Evolutionary conservation across 2,113 vertebrate genomes (phyloP), one percentile per base, ranked within the genome.

Genomic region (Platichthys flesus): DNA sequence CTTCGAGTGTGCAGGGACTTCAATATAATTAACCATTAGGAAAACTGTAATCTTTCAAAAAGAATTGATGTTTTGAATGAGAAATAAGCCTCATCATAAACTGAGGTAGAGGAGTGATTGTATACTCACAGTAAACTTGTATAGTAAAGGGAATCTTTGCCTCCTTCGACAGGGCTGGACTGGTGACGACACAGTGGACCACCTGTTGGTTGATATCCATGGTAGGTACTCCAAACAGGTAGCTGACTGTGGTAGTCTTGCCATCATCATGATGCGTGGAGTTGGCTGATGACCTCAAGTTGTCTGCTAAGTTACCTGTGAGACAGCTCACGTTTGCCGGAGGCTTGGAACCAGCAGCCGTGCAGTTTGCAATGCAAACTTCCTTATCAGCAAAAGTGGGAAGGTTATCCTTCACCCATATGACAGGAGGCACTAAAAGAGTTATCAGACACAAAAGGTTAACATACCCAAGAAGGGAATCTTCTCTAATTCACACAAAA

Each of bases 51-150:
- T 24, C 21, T 56, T 24, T 26, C 9, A 24, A 23, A 24, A 23
- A 56, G 4, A 23, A 20, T 20, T 16, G 51, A 9, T 52, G 51
- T 21, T 52, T 20, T 21, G 23, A 26, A 57, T 13, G 23, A 57
- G 1, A 24, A 57, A 58, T 58, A 14, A 26, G 18, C 24, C 10
- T 26, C 24, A 58, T 52, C 49, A 54, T 12, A 12, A 15, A 57
- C 55, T 26, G 28, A 28, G 28, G 55, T 62, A 40, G 10, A 21
- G 16, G 8, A 57, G 9, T 20, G 24, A 45, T n/a, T 28, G 5
- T 58, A 28, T 59, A 70, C 91, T 49, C 59, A 94, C 92, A 93
- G 61, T 87, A 28, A 12, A 93, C 45, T 23, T 80, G 67, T 16
- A 92, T 51, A 13, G 2, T 64, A 83, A 79, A 83, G 15, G 72